Evolutionary conservation across 2,797 vertebrate species (phyloP).

Genomic region (Platyrinchus mystaceus): DNA sequence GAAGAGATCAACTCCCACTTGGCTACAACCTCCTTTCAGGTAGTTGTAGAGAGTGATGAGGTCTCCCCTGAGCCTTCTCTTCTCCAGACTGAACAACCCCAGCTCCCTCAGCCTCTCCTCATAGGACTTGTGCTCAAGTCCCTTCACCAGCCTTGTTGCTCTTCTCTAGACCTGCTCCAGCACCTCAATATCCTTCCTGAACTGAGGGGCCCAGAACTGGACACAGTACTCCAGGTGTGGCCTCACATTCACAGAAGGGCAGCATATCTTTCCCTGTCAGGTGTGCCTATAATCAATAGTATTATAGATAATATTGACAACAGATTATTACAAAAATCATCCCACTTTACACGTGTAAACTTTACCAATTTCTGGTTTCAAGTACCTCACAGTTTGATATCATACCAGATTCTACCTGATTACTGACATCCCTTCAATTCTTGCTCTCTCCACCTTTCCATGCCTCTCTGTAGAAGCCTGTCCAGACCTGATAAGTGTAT

Average conservation of each 20-base stretch:
- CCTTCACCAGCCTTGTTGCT: too few species aligned
- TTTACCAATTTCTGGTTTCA: neutral
- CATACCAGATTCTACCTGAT: neutral
- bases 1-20: too few species aligned
- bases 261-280: neutral
- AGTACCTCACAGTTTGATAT: neutral
- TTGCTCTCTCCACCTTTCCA: neutral
- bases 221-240: too few species aligned
- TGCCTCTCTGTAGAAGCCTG: neutral
- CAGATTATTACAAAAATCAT: neutral
- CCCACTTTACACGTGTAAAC: neutral
- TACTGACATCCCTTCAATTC: neutral
- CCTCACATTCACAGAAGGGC: neutral
- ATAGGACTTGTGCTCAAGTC: too few species aligned
- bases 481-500: neutral
- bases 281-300: neutral
- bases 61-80: too few species aligned
- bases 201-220: too few species aligned
- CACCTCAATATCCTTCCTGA: too few species aligned
- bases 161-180: too few species aligned
- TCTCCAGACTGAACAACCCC: too few species aligned
- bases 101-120: too few species aligned
- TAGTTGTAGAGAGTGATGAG: too few species aligned
- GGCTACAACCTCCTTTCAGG: too few species aligned
- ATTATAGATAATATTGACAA: neutral